Evolutionary conservation across 2,113 vertebrate genomes (phyloP), one percentile per base, ranked within the genome.

Genomic region (Cyprinodon variegatus): DNA sequence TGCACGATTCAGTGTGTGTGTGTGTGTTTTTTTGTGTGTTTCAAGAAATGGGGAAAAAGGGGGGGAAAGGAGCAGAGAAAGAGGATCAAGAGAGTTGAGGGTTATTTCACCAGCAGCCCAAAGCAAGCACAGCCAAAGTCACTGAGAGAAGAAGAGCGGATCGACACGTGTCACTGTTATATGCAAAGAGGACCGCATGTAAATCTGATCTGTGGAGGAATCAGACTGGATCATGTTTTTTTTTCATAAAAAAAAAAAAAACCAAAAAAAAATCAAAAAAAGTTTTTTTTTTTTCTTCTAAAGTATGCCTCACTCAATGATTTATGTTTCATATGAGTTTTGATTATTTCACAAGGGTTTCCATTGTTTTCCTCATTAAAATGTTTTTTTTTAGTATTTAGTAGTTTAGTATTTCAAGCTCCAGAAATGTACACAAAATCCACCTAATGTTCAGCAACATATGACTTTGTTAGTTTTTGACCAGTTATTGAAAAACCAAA

Each of bases 81-180:
- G 94, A 96, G 93, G 94, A 96, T 91, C 92, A 96, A 94, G 96
- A 96, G 95, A 93, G 95, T 96, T 96, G 95, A 96, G 95, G 93
- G 95, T 96, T 96, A 96, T 96, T 96, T 94, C 93, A 96, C 94
- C 93, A 91, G 64, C 85, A 96, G 94, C 95, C 94, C 94, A 74
- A 60, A 96, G 94, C 93, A 93, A 96, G 93, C 93, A 91, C 95
- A 96, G 96, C 94, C 61, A 95, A 94, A 95, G 95, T 94, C 93
- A 93, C 92, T 5, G 46, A 87, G 74, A 96, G 93, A 93, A 94
- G 94, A 93, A 91, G 90, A 94, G 94, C 91, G 92, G 90, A 93
- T 89, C 90, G 87, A 92, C 93, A 81, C 86, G 80, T 86, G 73
- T 84, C 87, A 85, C 92, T 87, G 90, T 90, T 94, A 93, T 74